Evolutionary conservation across 2,113 vertebrate genomes (phyloP), one percentile per base, ranked within the genome.

Genomic region (Plectropomus leopardus): DNA sequence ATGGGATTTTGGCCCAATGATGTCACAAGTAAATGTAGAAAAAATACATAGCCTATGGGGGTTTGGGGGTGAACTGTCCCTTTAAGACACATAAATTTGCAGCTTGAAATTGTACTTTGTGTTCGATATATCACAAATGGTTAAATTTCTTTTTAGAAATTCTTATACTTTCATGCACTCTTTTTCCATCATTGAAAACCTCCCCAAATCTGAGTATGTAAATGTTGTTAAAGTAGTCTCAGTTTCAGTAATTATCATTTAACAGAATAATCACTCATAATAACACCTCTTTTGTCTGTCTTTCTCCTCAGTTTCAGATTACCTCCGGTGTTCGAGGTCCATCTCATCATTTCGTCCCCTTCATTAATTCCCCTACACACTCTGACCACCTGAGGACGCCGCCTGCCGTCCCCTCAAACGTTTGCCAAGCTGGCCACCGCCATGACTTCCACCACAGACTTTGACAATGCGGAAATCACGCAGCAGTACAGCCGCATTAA

Each of bases 401-500:
- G 7, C 8, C 64, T 8, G 84, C 69, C 84, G 72, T 55, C 83
- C 80, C 74, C 79, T 44, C 59, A 2, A 54, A 80, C 44, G n/a
- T 64, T 55, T 0, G 83, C 75, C 89, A 83, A 72, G 32, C 82
- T 87, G 87, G 79, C 88, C 7, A 24, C 86, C 80, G 67, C 86
- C 77, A 91, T 98, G 97, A 98, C 96, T 88, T 97, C 98, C 70
- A 96, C 97, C 76, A 97, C 96, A 0, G 97, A 99, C 94, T 98
- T 97, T 86, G 98, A 99, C 95, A 97, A 96, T 48, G 94, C 93
- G 94, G 97, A 98, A 94, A 97, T 97, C 94, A 96, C 97, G 83
- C 97, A 97, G 92, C 97, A 97, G 54, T 99, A 98, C 95, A 96
- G 97, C 92, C 96, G 92, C 85, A 92, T 97, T 95, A 98, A 97